Evolutionary conservation across 2,888 invertebrate species (phyloP).

Genomic region (Mesochorus sp.): DNA sequence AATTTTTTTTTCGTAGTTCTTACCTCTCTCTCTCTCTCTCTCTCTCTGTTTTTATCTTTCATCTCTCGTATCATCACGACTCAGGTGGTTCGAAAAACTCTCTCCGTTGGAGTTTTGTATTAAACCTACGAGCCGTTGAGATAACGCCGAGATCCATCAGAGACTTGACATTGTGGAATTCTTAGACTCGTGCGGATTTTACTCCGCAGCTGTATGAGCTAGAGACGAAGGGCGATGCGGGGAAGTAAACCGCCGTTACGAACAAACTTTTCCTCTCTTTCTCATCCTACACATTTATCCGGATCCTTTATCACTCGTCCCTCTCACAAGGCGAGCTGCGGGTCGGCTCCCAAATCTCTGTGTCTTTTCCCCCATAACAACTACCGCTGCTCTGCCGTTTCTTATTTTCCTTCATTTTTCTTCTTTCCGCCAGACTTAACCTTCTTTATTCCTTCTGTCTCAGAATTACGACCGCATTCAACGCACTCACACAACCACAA

Average conservation of each 20-base stretch:
- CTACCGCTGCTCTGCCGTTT: neutral
- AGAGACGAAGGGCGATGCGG: neutral
- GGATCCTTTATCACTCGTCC: slow-evolving; percentile 13
- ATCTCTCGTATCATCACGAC: slow-evolving; percentile 11
- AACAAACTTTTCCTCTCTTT: slow-evolving; percentile 41
- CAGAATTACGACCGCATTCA: neutral
- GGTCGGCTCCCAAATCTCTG: slow-evolving; percentile 36
- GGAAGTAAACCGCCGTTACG: slow-evolving; percentile 37
- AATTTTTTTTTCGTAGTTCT: slow-evolving; percentile 1
- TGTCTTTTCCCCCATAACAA: slow-evolving; percentile 15
- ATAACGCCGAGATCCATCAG: slow-evolving; percentile 67
- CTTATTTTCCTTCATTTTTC: slow-evolving; percentile 43
- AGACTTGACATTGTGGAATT: slow-evolving; percentile 36
- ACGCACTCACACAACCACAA: neutral
- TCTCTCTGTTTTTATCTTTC: neutral
- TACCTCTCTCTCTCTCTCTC: too few relatives aligned
- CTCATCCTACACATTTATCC: slow-evolving; percentile 27
- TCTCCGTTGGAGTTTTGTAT: slow-evolving; percentile 56
- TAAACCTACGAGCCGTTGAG: slow-evolving; percentile 64
- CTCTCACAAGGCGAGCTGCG: slow-evolving; percentile 1
- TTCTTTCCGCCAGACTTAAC: slow-evolving; percentile 18
- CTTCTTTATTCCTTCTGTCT: neutral
- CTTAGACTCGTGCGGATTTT: slow-evolving; percentile 16
- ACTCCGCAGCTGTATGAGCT: neutral
- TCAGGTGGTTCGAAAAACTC: slow-evolving; percentile 40